Base-by-base conservation (phyloP, 1,140 invertebrate genomes). In the Polyergus mexicanus region DNA sequence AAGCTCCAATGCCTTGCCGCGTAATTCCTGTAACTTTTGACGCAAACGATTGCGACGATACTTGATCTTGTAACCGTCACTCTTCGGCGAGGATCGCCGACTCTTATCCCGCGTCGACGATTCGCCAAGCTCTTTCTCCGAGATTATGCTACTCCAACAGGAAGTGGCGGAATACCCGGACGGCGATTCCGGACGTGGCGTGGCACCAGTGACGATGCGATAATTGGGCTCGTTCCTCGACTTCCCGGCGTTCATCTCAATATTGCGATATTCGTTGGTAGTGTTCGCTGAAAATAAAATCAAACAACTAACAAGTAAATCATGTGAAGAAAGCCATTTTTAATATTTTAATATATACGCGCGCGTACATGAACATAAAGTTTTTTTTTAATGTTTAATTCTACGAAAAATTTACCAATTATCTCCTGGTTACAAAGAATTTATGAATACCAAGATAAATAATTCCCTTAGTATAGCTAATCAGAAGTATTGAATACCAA, bases 1-100 rank as follows among this genome's bases (percentile, higher is more conserved):
- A 0, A 90, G 47, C 2, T 90, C 71, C 10, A 77, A 0, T 0
- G 81, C 86, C 2, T 92, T 93, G 19, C 66, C 60, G 0, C 84
- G 88, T 6, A 92, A 38, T 25, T 92, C 90, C 0, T 68, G 32
- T 3, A 93, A 66, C 47, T 92, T 91, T 13, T 88, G 62, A 1
- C 86, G 89, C 6, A 91, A 10, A 19, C 80, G 90, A 2, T 87
- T 92, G 25, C 89, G 85, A 11, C 86, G 84, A n/a, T 86, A 91
- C 0, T 84, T 84, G 5, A 91, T 56, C 44, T 92, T 90, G 32
- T 88, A 86, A 7, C 66, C 87, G 38, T 92, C 87, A 28, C 41
- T 86, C 1, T 86, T 87, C 19, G 66, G 8, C 13, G 66, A 60
- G 0, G 38, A 83, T 38, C 51, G 76, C 28, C 65, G 51, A 8